Conservation (phyloP, 1,140 invertebrate species). For the Drosophila pandora region DNA sequence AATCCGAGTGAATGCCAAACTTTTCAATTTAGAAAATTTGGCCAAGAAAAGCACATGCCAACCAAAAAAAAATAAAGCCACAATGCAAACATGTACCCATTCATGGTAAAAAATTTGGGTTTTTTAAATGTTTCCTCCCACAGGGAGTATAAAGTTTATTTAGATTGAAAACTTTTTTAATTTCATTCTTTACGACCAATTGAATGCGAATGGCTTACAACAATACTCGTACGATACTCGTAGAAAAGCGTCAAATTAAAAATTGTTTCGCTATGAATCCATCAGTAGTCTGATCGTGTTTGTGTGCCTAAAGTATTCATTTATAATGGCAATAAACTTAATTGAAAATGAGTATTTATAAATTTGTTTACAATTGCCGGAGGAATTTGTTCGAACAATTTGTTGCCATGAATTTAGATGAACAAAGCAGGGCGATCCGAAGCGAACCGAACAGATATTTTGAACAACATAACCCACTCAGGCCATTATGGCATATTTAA, state of each 20-base stretch:
- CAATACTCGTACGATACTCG: background rate
- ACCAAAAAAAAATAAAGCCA: background rate
- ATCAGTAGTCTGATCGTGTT: background rate
- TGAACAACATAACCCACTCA: slow-evolving; percentile 5
- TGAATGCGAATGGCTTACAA: background rate
- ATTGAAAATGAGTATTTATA: slow-evolving; percentile 30
- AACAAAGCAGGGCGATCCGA: background rate
- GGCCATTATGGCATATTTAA: slow-evolving; percentile 17
- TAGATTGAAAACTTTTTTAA: background rate
- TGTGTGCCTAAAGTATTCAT: background rate
- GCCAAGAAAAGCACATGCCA: background rate
- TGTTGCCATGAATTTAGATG: slow-evolving; percentile 17
- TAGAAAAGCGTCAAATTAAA: background rate
- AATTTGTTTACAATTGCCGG: slow-evolving; percentile 35
- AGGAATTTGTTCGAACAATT: slow-evolving; percentile 32
- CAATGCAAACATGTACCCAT: background rate
- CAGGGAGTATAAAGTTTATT: background rate
- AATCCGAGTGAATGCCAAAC: slow-evolving; percentile 1
- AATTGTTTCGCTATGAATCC: background rate
- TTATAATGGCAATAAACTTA: slow-evolving; percentile 7
- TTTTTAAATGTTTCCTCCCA: background rate
- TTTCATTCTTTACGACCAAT: background rate
- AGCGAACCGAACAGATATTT: slow-evolving; percentile 2
- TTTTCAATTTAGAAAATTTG: slow-evolving; percentile 6
- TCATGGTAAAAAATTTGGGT: background rate